Percentiles rank a stretch among this genome's conserved stretches.
phyloP scores from a whole-genome alignment of 2,888 invertebrate genomes.

The Gortyna flavago region DNA sequence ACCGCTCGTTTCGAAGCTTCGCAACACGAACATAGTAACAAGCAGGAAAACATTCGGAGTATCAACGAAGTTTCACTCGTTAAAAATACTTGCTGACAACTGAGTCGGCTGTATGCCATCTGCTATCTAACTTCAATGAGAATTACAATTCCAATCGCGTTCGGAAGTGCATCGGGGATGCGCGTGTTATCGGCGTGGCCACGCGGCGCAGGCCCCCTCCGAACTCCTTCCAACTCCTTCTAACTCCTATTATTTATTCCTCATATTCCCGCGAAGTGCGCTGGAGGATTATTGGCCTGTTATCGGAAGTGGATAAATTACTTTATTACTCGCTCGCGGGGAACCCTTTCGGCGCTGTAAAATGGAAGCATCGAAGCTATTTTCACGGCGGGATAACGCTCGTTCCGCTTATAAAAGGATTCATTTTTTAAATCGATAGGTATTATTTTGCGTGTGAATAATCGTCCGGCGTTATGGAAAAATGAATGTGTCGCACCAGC shows the following conservation, averaged over 20 bases:
- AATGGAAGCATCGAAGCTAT: constrained; percentile 78
- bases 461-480: constrained; percentile 72
- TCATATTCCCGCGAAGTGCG: constrained; percentile 73
- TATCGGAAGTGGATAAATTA: constrained; percentile 89
- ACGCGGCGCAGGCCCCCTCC: constrained; percentile 62
- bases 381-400: constrained; percentile 82
- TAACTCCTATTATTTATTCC: constrained; percentile 76
- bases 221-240: constrained; percentile 57
- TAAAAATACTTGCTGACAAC: constrained; percentile 64
- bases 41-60: constrained; percentile 40
- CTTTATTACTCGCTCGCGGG: constrained; percentile 84
- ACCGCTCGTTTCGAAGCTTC: constrained; percentile 29
- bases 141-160: constrained; percentile 53
- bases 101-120: constrained; percentile 42
- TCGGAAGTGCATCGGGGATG: constrained; percentile 59
- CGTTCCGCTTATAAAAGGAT: constrained; percentile 78
- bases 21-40: constrained; percentile 52
- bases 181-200: constrained; percentile 67
- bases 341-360: constrained; percentile 80
- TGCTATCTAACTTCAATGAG: constrained; percentile 60
- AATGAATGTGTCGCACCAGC: constrained; percentile 66
- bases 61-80: constrained; percentile 58
- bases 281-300: constrained; percentile 84
- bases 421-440: constrained; percentile 82
- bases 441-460: constrained; percentile 73